Evolutionary conservation across 2,797 vertebrate genomes (phyloP).

Genomic region (Perodicticus potto): DNA sequence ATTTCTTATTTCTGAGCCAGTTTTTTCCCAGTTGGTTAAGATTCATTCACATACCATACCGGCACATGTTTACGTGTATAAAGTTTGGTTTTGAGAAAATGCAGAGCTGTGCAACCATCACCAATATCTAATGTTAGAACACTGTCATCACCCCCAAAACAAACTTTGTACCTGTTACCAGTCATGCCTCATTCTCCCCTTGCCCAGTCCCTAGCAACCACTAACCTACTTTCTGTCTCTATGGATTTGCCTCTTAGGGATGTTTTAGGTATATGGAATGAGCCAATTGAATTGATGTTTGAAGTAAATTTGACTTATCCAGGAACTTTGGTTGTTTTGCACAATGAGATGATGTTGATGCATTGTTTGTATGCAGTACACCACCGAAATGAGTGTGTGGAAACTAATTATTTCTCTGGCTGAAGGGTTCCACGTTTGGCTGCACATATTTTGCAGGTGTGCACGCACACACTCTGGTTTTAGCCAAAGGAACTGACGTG

Average conservation of each 20-base stretch:
- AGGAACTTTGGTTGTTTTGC: not conserved
- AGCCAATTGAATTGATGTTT: slow-evolving; percentile 38
- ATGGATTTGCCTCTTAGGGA: not conserved
- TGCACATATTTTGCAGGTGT: not conserved
- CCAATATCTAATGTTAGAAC: not conserved
- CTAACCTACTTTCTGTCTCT: slow-evolving; percentile 55
- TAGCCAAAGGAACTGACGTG: not conserved
- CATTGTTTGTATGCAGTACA: not conserved
- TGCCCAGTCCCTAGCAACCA: not conserved
- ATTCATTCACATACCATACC: not conserved
- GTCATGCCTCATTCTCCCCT: not conserved
- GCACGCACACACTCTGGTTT: not conserved
- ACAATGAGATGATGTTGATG: not conserved
- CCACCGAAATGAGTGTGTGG: not conserved
- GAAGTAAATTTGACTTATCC: slow-evolving; percentile 7
- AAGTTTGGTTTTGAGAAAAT: slow-evolving; percentile 1
- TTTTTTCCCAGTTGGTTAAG: not conserved
- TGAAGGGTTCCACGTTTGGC: not conserved
- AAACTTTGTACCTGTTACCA: not conserved
- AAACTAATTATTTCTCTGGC: slow-evolving; percentile 17
- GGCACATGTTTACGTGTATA: not conserved
- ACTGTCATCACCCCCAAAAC: not conserved
- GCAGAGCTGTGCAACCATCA: not conserved
- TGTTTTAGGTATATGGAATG: slow-evolving; percentile 35
- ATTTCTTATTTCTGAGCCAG: not conserved